phyloP scores from a whole-genome alignment of 2,888 invertebrate genomes.

The Nyleta sp. region DNA sequence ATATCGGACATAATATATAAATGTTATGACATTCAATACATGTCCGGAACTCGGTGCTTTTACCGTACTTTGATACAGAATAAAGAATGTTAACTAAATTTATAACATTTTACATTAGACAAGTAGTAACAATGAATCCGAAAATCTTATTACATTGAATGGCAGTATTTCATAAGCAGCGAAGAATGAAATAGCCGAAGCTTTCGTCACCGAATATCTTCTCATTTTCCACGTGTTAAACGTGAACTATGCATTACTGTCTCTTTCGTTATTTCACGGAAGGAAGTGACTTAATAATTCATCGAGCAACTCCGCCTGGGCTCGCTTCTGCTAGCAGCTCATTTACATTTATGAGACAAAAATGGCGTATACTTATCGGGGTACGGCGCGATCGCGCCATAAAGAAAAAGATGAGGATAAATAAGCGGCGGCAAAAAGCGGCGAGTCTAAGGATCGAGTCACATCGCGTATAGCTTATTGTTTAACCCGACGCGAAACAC shows the following conservation, averaged over 20 bases:
- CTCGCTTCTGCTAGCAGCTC: slow-evolving; percentile 58
- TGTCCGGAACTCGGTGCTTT: too few species aligned
- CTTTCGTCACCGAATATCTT: slow-evolving; percentile 59
- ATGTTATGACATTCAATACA: too few species aligned
- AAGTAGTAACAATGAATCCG: background rate
- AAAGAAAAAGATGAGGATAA: slow-evolving; percentile 24
- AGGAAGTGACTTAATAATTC: slow-evolving; percentile 68
- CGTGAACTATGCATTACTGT: slow-evolving; percentile 59
- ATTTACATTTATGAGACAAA: slow-evolving; percentile 69
- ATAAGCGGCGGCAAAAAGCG: slow-evolving; percentile 1
- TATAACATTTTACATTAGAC: background rate
- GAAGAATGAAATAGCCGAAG: slow-evolving; percentile 6
- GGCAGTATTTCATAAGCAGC: slow-evolving; percentile 6
- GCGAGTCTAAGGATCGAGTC: too few species aligned
- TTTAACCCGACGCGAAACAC: background rate
- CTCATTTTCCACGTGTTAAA: slow-evolving; percentile 59
- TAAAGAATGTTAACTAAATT: too few species aligned
- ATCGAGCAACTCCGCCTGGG: slow-evolving; percentile 53
- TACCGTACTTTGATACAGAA: too few species aligned
- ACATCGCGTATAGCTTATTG: too few species aligned
- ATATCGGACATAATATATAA: too few species aligned
- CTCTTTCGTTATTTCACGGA: slow-evolving; percentile 63
- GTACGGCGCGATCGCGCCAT: slow-evolving; percentile 42
- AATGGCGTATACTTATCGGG: slow-evolving; percentile 65
- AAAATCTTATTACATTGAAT: slow-evolving; percentile 14